Evolutionary conservation across 2,113 vertebrate genomes (phyloP).

Genomic region (Calyptomena viridis): DNA sequence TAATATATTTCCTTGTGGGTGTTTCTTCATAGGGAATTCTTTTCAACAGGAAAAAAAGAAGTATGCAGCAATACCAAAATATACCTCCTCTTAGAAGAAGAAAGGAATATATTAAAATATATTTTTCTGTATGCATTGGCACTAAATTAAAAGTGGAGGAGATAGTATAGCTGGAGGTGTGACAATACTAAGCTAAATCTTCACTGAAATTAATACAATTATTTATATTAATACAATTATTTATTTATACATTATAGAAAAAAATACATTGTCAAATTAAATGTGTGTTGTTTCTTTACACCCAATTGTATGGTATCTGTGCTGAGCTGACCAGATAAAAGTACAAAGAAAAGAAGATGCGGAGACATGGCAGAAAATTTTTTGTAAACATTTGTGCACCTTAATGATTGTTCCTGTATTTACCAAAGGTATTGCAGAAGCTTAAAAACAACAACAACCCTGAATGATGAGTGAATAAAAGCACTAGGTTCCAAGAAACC

Average conservation of each 20-base stretch:
- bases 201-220: background rate
- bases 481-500: background rate
- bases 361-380: background rate
- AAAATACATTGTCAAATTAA: background rate
- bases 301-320: rapidly evolving
- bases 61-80: background rate
- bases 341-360: rapidly evolving
- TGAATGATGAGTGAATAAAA: background rate
- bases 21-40: background rate
- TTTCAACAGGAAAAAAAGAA: background rate
- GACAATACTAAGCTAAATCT: background rate
- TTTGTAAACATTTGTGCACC: background rate
- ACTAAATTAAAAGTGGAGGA: background rate
- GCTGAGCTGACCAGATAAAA: background rate
- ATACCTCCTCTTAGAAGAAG: background rate
- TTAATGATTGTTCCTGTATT: background rate
- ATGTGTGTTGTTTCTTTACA: background rate
- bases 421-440: background rate
- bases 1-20: background rate
- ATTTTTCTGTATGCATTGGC: background rate
- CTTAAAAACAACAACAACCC: background rate
- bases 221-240: background rate
- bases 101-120: background rate
- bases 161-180: background rate
- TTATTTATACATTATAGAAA: background rate